phyloP scores from a whole-genome alignment of 2,113 vertebrate genomes.

The Silurus asotus region DNA sequence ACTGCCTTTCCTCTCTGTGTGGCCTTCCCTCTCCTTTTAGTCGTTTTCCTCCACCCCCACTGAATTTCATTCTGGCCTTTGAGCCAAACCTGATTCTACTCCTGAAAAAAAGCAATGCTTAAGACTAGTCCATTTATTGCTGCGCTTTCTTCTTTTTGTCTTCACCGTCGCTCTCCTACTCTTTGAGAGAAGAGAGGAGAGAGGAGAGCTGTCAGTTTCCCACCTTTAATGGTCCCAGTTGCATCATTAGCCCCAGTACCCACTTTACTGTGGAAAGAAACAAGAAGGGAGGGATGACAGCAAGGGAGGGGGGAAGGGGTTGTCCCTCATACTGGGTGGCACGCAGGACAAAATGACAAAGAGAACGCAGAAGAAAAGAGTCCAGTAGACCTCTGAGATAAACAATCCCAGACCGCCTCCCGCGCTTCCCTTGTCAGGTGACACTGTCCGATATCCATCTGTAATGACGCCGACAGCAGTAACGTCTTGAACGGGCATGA shows the following conservation, averaged over 20 bases:
- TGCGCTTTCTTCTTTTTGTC: conserved; percentile 39
- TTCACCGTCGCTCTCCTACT: conserved; percentile 29
- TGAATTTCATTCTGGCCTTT: conserved; percentile 49
- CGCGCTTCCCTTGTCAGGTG: conserved; percentile 42
- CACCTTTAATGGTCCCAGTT: conserved; percentile 53
- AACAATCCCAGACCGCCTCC: conserved; percentile 50
- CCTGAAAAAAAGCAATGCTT: conserved; percentile 30
- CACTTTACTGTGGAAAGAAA: conserved; percentile 52
- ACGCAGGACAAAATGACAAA: conserved; percentile 52
- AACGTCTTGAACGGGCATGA: conserved; percentile 38
- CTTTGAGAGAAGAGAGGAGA: conserved; percentile 45
- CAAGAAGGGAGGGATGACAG: conserved; percentile 41
- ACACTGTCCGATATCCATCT: conserved; percentile 48
- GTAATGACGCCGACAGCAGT: conserved; percentile 44
- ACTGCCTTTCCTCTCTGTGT: conserved; percentile 47
- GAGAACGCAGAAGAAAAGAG: conserved; percentile 46
- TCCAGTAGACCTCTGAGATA: conserved; percentile 49
- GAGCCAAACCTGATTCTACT: conserved; percentile 51
- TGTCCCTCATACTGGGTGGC: conserved; percentile 49
- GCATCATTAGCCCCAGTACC: conserved; percentile 50
- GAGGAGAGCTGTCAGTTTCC: conserved; percentile 55
- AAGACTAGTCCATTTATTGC: conserved; percentile 47
- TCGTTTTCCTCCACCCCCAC: conserved; percentile 6
- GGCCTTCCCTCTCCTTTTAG: conserved; percentile 29
- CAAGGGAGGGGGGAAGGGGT: conserved; percentile 12